A percentile compares a stretch with the other conserved stretches of the same genome.
These are phyloP conservation scores for Laticauda laticaudata DNA, from an alignment of 2,113 vertebrate species.

Conservation along the genomic window DNA sequence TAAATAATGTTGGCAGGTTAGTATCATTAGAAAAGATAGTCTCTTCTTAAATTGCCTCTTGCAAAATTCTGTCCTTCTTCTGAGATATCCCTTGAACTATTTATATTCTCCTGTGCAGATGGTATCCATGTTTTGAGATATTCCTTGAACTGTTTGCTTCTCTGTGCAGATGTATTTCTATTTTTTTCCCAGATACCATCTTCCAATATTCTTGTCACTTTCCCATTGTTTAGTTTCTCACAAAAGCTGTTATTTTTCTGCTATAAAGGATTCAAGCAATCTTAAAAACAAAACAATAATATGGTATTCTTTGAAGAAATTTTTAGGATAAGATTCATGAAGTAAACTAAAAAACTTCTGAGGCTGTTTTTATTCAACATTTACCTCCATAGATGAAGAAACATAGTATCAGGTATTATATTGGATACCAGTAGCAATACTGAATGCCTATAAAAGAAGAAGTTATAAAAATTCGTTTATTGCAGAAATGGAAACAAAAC, in stretches of 20 bases:
- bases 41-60: slow-evolving; percentile 9
- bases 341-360: not conserved
- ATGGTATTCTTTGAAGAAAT: not conserved
- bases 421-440: not conserved
- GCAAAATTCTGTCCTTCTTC: slow-evolving; percentile 31
- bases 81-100: slow-evolving; percentile 36
- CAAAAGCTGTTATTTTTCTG: slow-evolving; percentile 32
- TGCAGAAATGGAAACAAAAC: not conserved
- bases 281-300: slow-evolving; percentile 12
- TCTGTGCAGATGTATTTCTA: slow-evolving; percentile 31
- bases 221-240: slow-evolving; percentile 32
- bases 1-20: not conserved
- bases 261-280: slow-evolving; percentile 11
- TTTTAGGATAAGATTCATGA: slow-evolving; percentile 14
- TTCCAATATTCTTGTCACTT: slow-evolving; percentile 34
- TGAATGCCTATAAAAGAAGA: not conserved
- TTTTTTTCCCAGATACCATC: slow-evolving; percentile 18
- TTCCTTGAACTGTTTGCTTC: slow-evolving; percentile 33
- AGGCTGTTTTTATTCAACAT: slow-evolving; percentile 1
- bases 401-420: not conserved
- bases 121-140: slow-evolving; percentile 36
- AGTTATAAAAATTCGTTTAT: not conserved
- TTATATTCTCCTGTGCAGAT: slow-evolving; percentile 34
- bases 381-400: not conserved
- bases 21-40: not conserved